Evolutionary conservation across 2,113 vertebrate genomes (phyloP), one percentile per base, ranked within the genome.

Genomic region (Pterocles orientalis): DNA sequence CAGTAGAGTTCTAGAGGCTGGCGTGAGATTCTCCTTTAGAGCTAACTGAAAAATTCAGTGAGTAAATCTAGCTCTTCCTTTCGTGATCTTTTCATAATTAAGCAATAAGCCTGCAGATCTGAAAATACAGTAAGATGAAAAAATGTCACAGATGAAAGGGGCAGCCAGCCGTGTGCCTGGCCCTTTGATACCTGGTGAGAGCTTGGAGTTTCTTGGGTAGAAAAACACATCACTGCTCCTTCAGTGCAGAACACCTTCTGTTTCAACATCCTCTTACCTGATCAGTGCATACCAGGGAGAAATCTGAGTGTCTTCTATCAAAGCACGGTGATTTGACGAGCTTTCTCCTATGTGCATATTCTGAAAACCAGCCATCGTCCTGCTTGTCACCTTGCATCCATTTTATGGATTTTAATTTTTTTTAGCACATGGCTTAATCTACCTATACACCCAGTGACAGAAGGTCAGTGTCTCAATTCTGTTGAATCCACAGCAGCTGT

Each of bases 271-370:
- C 5, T 72, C 86, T 72, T 6, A 57, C 28, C 80, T 45, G 28
- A 33, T 41, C 12, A 16, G 18, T 53, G 8, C 0, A 0, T 68
- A 23, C 13, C 5, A 9, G 14, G 24, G 62, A 17, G 25, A 21
- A 48, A 58, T 24, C 0, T 17, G 31, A 50, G 21, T 18, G 43
- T 7, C 12, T 72, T 2, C 18, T 84, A 3, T 54, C 43, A 56
- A 36, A 14, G 17, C 29, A 14, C 1, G 4, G 51, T 43, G 25
- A 51, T 86, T 60, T 50, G 21, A 45, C 3, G 6, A 70, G 14
- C 17, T 9, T 90, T 88, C 48, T 71, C 31, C 5, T 53, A 25
- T 57, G 45, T n/a, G 31, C 11, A 14, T 76, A 47, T 86, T 16
- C 50, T 81, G 58, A 91, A 66, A 77, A 34, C 23, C n/a, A 57